phyloP scores from a whole-genome alignment of 2,888 invertebrate species.

The Mermis nigrescens region DNA sequence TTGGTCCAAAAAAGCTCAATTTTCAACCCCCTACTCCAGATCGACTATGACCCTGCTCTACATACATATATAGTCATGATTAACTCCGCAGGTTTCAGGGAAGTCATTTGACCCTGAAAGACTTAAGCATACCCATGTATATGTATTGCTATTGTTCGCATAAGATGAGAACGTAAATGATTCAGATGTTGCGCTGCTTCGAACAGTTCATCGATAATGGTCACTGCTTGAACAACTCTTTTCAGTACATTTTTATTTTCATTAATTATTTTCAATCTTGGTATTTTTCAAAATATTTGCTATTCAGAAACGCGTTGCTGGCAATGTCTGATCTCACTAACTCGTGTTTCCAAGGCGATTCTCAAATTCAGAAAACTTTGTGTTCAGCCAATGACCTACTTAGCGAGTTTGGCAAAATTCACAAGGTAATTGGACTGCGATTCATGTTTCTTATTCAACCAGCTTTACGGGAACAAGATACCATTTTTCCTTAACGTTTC shows the following conservation, averaged over 20 bases:
- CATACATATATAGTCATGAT: too few relatives aligned
- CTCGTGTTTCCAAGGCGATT: conserved; percentile 64
- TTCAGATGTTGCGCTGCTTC: conserved; percentile 58
- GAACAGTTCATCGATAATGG: conserved; percentile 73
- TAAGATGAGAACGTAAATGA: too few relatives aligned
- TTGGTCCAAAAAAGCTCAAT: too few relatives aligned
- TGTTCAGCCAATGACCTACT: conserved; percentile 57
- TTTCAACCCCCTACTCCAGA: too few relatives aligned
- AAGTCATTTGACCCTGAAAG: too few relatives aligned
- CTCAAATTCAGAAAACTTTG: conserved; percentile 52
- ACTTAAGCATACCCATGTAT: too few relatives aligned
- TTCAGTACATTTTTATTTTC: conserved; percentile 47
- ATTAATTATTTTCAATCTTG: conserved; percentile 39
- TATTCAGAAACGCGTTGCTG: conserved; percentile 43
- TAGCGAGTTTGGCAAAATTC: conserved; percentile 80
- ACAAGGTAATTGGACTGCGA: conserved; percentile 41
- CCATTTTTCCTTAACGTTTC: too few relatives aligned
- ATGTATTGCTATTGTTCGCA: too few relatives aligned
- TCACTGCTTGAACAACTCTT: conserved; percentile 71
- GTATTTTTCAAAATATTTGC: too few relatives aligned
- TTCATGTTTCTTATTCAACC: not conserved
- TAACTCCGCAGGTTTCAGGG: too few relatives aligned
- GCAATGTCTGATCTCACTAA: conserved; percentile 77
- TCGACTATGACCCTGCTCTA: too few relatives aligned
- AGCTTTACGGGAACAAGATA: too few relatives aligned